Evolutionary conservation across 2,888 invertebrate genomes (phyloP), one percentile per base, ranked within the genome.

Genomic region (Sisyra terminalis): DNA sequence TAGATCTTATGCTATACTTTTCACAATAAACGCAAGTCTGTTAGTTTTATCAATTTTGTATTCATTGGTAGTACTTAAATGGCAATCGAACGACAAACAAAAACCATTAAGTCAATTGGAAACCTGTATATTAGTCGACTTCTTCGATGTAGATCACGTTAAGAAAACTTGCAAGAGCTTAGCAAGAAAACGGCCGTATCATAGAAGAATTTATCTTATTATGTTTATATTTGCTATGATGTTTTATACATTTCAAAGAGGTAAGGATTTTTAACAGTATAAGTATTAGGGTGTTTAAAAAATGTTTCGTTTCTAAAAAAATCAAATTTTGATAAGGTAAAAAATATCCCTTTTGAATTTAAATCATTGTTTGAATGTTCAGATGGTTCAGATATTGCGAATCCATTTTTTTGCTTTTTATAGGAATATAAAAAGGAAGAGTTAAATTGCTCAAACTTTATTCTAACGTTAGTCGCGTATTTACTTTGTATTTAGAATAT

Each of bases 211-310:
- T 29, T 79, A 75, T 49, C 58, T 87, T 3, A 70, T 77, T 60
- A 63, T 84, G 30, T 58, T 86, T n/a, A 67, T 87, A 9, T 52
- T 78, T 8, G 71, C 78, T 13, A 84, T 86, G 83, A 75, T 73
- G 1, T 65, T 84, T 40, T 87, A 86, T 52, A 82, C 84, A 39
- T 86, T 85, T 55, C 85, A 86, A 58, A 70, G 86, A 55, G 71
- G 71, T 71, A n/a, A n/a, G n/a, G n/a, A 39, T 40, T 15, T 30
- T 2, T 8, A 34, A 15, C 45, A 35, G 24, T 35, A 11, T 32
- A 43, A 10, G 8, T 29, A 14, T 11, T 29, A 15, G 43, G 38
- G 34, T 42, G 11, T 5, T 41, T n/a, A 8, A 9, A 1, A 44
- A 36, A 44, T 16, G 40, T 3, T 14, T 9, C 11, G 40, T 45